Conservation (phyloP, 2,888 invertebrate genomes). For the Ephialtes manifestator region DNA sequence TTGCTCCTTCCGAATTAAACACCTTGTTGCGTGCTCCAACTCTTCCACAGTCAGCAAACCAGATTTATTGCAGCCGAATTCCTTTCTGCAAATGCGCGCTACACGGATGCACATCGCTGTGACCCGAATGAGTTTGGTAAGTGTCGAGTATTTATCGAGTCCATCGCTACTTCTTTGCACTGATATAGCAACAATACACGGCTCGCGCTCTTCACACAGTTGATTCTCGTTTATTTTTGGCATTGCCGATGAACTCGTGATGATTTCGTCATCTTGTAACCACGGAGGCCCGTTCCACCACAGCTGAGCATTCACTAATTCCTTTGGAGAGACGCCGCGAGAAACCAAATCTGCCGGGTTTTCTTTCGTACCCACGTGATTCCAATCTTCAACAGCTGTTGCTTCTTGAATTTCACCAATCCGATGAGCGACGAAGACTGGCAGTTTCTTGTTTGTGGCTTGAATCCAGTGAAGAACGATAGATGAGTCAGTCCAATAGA, state of each 20-base stretch:
- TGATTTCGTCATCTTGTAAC: neutral
- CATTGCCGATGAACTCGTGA: neutral
- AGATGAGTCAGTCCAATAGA: conserved; percentile 61
- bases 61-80: too few relatives aligned
- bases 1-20: neutral
- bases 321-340: conserved; percentile 24
- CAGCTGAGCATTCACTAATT: conserved; percentile 7
- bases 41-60: conserved; percentile 44
- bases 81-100: too few relatives aligned
- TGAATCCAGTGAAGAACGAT: conserved; percentile 63
- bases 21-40: conserved; percentile 13
- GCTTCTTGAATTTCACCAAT: conserved; percentile 61
- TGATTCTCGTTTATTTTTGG: neutral
- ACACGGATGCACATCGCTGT: too few relatives aligned
- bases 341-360: conserved; percentile 65
- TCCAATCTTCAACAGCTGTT: conserved; percentile 50
- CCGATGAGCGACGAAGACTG: conserved; percentile 61
- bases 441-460: conserved; percentile 18
- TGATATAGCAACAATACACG: conserved; percentile 2
- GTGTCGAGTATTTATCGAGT: too few relatives aligned
- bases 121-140: too few relatives aligned
- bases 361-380: conserved; percentile 49
- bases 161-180: neutral
- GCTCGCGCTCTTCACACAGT: conserved; percentile 32
- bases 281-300: conserved; percentile 71